Conservation (phyloP, 2,888 invertebrate species). For the Nemapogon koenigi region DNA sequence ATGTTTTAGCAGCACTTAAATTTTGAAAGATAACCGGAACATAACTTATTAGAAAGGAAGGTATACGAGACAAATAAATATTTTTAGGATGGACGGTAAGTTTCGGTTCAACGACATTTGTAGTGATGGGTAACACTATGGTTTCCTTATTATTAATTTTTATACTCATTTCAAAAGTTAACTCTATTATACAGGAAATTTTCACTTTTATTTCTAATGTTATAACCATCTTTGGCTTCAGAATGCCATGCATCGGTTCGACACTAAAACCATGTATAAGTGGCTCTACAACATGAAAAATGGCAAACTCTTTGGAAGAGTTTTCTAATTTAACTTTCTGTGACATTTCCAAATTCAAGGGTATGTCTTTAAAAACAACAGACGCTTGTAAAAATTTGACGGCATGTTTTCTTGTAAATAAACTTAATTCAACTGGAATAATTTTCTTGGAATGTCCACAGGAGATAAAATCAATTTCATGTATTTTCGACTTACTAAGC, state of each 20-base stretch:
- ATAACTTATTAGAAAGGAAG: conserved; percentile 39
- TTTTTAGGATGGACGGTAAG: conserved; percentile 51
- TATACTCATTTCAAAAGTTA: conserved; percentile 37
- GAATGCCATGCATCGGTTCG: conserved; percentile 54
- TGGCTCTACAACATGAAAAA: conserved; percentile 56
- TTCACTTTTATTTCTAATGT: conserved; percentile 46
- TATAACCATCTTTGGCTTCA: conserved; percentile 55
- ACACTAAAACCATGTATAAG: conserved; percentile 49
- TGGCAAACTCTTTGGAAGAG: conserved; percentile 55
- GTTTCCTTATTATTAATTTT: conserved; percentile 54
- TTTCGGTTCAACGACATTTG: conserved; percentile 57
- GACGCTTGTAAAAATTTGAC: conserved; percentile 43
- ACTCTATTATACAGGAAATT: conserved; percentile 46
- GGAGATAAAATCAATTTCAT: conserved; percentile 38
- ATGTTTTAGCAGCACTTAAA: conserved; percentile 27
- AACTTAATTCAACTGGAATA: conserved; percentile 36
- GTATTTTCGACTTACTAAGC: conserved; percentile 40
- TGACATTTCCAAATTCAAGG: conserved; percentile 39
- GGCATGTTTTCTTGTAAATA: conserved; percentile 42
- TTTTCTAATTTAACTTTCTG: conserved; percentile 58
- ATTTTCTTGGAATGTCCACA: conserved; percentile 21
- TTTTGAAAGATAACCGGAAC: conserved; percentile 48
- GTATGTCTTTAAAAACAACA: conserved; percentile 43
- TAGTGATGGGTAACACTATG: conserved; percentile 42
- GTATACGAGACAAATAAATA: conserved; percentile 55